phyloP scores from a whole-genome alignment of 2,888 invertebrate species.

The Lagria hirta region DNA sequence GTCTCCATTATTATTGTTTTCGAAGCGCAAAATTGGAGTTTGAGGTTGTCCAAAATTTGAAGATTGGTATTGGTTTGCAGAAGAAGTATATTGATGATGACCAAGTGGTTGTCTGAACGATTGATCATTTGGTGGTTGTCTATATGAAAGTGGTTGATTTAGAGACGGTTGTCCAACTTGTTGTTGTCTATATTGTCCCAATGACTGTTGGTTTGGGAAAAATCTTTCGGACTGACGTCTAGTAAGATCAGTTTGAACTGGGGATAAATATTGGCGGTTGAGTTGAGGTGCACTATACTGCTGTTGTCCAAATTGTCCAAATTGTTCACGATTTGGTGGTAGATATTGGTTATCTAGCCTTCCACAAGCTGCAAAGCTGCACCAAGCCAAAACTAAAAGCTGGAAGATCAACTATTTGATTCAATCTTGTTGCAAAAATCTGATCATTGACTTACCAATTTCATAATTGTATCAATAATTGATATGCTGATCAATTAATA shows the following conservation, averaged over 20 bases:
- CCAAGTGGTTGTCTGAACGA: conserved; percentile 26
- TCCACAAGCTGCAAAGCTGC: conserved; percentile 39
- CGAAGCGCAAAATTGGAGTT: conserved; percentile 42
- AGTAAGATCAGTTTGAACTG: too few species aligned
- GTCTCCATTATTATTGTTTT: conserved; percentile 46
- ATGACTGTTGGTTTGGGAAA: conserved; percentile 31
- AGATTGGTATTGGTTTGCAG: conserved; percentile 10
- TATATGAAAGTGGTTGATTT: conserved; percentile 23
- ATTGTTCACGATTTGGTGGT: conserved; percentile 32
- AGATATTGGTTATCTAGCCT: conserved; percentile 42
- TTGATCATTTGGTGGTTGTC: conserved; percentile 25
- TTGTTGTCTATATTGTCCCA: conserved; percentile 18
- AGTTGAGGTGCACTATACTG: too few species aligned
- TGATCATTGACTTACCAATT: conserved; percentile 33
- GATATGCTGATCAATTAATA: conserved; percentile 28
- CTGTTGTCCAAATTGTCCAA: too few species aligned
- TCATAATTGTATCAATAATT: conserved; percentile 34
- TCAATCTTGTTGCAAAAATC: too few species aligned
- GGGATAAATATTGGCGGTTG: too few species aligned
- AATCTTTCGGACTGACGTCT: too few species aligned
- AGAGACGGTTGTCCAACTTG: conserved; percentile 22
- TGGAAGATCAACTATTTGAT: too few species aligned
- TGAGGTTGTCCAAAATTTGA: conserved; percentile 27
- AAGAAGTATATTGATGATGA: conserved; percentile 28
- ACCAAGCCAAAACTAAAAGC: conserved; percentile 37